phyloP scores from a whole-genome alignment of 64 coral and sea anemone species.

The Pocillopora damicornis region DNA sequence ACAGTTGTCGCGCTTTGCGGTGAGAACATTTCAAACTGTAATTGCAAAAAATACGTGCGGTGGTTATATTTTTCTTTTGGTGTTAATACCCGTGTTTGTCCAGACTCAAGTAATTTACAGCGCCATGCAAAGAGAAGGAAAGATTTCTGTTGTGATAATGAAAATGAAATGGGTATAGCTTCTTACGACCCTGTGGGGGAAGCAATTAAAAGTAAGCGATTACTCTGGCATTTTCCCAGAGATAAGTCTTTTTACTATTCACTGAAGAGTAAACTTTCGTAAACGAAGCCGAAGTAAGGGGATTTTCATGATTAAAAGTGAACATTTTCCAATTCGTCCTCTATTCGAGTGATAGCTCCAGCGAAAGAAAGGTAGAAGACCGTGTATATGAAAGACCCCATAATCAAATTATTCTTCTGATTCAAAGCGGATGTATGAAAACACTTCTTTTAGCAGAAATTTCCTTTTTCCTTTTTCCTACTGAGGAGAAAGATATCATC shows the following conservation, averaged over 20 bases:
- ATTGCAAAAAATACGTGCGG: background rate
- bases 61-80: background rate
- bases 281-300: background rate
- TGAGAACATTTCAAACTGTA: slow-evolving; percentile 3
- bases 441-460: background rate
- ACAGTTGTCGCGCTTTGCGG: background rate
- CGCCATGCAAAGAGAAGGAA: background rate
- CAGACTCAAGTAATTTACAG: slow-evolving; percentile 13
- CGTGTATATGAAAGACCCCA: background rate
- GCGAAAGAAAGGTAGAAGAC: too few species aligned
- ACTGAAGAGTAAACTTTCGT: background rate
- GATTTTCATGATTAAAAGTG: too few species aligned
- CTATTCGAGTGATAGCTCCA: too few species aligned
- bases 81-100: background rate
- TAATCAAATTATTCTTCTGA: background rate
- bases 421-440: background rate
- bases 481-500: background rate
- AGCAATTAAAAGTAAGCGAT: slow-evolving; percentile 25
- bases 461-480: too few species aligned
- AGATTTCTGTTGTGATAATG: background rate
- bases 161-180: background rate
- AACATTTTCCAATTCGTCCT: too few species aligned
- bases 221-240: background rate
- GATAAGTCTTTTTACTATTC: slow-evolving; percentile 1
- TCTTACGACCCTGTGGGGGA: slow-evolving; percentile 2